These are phyloP conservation scores for Nemoura dubitans DNA, from an alignment of 2,888 invertebrate species.

Conservation along the genomic window DNA sequence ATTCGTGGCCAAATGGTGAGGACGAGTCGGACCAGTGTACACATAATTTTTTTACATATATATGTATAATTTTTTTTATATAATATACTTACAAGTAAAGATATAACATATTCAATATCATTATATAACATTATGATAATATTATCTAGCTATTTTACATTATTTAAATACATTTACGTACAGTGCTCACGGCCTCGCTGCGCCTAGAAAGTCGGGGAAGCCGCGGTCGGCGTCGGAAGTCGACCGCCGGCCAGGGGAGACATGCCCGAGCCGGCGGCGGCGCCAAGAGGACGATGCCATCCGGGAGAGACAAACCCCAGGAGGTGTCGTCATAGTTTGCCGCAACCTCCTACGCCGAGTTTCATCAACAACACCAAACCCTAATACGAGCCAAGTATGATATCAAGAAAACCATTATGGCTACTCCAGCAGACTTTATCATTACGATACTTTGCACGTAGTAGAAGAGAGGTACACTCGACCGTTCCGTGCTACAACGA, in stretches of 20 bases:
- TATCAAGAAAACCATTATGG: too few species aligned
- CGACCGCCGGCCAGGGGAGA: neutral
- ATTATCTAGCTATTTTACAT: neutral
- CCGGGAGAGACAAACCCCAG: neutral
- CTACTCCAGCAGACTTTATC: too few species aligned
- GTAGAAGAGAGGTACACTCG: too few species aligned
- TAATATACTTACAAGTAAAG: slow-evolving; percentile 5
- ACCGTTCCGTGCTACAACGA: neutral
- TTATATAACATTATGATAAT: neutral
- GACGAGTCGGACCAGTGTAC: slow-evolving; percentile 4
- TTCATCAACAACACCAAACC: too few species aligned
- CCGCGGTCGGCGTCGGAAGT: neutral
- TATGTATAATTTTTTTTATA: neutral
- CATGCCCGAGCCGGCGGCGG: neutral
- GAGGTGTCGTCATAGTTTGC: neutral
- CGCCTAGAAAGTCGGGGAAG: neutral
- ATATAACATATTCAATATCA: neutral
- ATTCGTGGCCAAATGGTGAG: neutral
- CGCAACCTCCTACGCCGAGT: neutral
- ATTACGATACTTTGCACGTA: too few species aligned
- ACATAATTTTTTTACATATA: neutral
- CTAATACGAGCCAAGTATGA: too few species aligned
- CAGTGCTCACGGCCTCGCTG: neutral
- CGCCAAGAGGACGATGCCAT: neutral
- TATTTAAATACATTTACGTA: slow-evolving; percentile 1